Evolutionary conservation across 2,113 vertebrate species (phyloP), one percentile per base, ranked within the genome.

Genomic region (Passer domesticus): DNA sequence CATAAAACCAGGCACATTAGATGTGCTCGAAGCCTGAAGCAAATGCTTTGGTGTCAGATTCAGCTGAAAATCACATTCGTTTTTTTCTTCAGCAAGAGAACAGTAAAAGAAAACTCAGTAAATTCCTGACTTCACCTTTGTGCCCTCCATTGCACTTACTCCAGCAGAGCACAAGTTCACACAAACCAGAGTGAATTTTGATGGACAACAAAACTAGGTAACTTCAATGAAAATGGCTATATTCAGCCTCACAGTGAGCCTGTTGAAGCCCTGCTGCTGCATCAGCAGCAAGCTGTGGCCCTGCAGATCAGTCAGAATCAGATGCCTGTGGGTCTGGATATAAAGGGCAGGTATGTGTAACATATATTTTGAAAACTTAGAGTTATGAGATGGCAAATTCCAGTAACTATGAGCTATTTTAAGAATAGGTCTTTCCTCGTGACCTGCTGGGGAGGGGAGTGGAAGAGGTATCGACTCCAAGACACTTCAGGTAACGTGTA

Each of bases 91-190:
- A 95, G 91, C 14, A 20, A 86, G 79, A 84, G 53, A 89, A 91
- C 58, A 92, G 92, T 88, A 94, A 94, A 95, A 87, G 91, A 94
- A 95, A 96, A 92, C 94, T 92, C 91, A 91, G 84, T 95, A 94
- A 95, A 95, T 96, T 95, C 79, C 74, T 35, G 67, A 66, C 78
- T 92, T 97, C 93, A 92, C 93, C 95, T 95, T 47, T 76, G 63
- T 76, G 93, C 78, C 75, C 95, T 94, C 81, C 75, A 85, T 64
- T 90, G 94, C 84, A 75, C 93, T 94, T 84, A 87, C 43, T 89
- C 81, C 84, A 84, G 90, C 81, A 73, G 87, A 94, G 84, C 84
- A 87, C 0, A 3, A 62, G 95, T 82, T 94, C 94, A 91, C 58
- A 60, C 58, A 58, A 94, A 87, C 59, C 84, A 35, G 58, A 87